Evolutionary conservation across 2,113 vertebrate species (phyloP).

Genomic region (Elgaria multicarinata): DNA sequence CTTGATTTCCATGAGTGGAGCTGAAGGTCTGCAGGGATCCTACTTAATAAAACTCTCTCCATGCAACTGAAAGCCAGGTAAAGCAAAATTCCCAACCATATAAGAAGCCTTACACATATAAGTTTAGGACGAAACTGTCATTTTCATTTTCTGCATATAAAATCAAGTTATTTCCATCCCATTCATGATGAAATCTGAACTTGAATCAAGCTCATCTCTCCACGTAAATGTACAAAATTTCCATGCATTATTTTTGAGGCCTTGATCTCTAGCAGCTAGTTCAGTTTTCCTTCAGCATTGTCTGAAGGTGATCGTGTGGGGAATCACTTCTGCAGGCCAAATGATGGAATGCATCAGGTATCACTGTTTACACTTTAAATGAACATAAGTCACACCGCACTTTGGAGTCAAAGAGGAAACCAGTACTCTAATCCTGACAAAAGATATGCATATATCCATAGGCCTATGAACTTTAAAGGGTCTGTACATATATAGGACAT

Average conservation of each 20-base stretch:
- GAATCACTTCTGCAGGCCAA: slow-evolving; percentile 33
- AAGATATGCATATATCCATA: slow-evolving; percentile 18
- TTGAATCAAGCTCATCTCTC: neutral
- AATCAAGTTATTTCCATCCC: no score
- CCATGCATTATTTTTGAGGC: neutral
- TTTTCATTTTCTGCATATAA: no score
- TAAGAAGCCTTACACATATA: neutral
- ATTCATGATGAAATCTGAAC: neutral
- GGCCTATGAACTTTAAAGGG: slow-evolving; percentile 38
- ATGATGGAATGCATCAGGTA: slow-evolving; percentile 33
- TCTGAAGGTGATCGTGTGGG: slow-evolving; percentile 30
- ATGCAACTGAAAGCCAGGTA: no score
- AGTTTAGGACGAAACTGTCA: no score
- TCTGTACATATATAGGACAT: neutral
- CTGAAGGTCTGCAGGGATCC: neutral
- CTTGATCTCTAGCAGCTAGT: slow-evolving; percentile 3
- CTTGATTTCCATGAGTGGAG: neutral
- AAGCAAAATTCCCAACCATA: neutral
- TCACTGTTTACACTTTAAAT: slow-evolving; percentile 33
- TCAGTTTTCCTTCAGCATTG: neutral
- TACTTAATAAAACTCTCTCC: neutral
- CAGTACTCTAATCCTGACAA: slow-evolving; percentile 47
- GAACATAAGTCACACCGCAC: slow-evolving; percentile 33
- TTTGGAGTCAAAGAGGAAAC: slow-evolving; percentile 43
- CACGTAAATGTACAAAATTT: neutral